Percentiles rank a stretch among this genome's conserved stretches.
Conservation (phyloP, 2,113 vertebrate genomes). For the Nettapus auritus region DNA sequence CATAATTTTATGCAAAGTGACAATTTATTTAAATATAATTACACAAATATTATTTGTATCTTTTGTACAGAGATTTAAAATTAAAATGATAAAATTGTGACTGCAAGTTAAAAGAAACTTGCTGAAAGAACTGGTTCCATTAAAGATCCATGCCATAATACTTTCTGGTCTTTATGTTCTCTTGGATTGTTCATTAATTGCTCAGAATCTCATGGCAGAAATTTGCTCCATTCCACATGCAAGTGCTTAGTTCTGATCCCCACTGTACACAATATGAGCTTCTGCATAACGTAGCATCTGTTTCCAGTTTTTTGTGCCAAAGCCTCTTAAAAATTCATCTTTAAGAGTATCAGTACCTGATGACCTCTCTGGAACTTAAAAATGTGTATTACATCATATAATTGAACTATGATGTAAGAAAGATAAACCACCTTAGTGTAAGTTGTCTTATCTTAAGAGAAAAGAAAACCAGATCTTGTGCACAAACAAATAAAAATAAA, state of each 20-base stretch:
- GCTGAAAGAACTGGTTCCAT: neutral
- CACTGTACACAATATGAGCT: neutral
- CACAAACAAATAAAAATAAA: neutral
- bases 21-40: neutral
- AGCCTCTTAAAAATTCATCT: neutral
- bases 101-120: neutral
- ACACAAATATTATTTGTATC: neutral
- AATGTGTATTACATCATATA: neutral
- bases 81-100: neutral
- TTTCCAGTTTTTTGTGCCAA: neutral
- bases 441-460: neutral
- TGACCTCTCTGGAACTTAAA: neutral
- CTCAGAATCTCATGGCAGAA: neutral
- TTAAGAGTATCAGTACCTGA: neutral
- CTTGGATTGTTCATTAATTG: neutral
- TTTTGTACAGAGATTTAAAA: neutral
- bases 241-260: neutral
- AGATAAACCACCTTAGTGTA: neutral
- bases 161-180: neutral
- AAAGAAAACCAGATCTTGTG: neutral
- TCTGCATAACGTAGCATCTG: neutral
- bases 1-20: neutral
- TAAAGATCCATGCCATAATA: neutral
- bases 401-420: neutral
- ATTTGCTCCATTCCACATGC: neutral